Base-by-base conservation (phyloP, 1,140 invertebrate genomes). In the Tribolium castaneum region DNA sequence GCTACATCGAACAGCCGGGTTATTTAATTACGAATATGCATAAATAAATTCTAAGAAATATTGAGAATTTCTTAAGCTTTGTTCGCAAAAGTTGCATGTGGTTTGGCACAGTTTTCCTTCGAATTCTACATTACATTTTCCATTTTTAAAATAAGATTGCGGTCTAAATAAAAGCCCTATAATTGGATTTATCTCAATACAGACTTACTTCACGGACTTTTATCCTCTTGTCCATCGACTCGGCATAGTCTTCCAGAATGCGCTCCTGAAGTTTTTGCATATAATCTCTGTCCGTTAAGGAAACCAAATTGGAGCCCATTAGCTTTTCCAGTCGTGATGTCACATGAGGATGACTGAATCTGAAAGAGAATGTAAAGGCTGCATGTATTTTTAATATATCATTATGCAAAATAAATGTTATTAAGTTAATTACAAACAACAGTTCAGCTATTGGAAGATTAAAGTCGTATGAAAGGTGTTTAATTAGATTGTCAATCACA, bases 231-330 rank as follows among this genome's bases (percentile, higher is more conserved):
- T 90, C 88, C 80, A 92, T 90, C 59, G 88, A 88, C 73, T 89
- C 88, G 80, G 90, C 90, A 82, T 92, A 90, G 77, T 91, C 90
- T 13, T 90, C 88, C 45, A 89, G 85, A 16, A 92, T 90, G 10
- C 89, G 87, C 7, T 89, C 86, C 81, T 92, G 90, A 9, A 94
- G 85, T 14, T 89, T 89, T 70, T 88, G 88, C 92, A 94, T 93
- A 85, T 91, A 92, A 66, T 87, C 87, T 77, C 91, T 88, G 84
- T 93, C 92, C 4, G 91, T 92, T 49, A 93, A 86, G 70, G 89
- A 87, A 3, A 92, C 91, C 66, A 91, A 86, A 84, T 91, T 92
- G 14, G 88, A 90, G 34, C 91, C 91, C 91, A 92, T 92, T 12
- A 92, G 85, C 80, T 88, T 87, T 84, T 92, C 91, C 59, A 93